Percentiles rank a stretch among this genome's conserved stretches.
Conservation (phyloP, 2,888 invertebrate genomes). For the Mythimna vitellina region DNA sequence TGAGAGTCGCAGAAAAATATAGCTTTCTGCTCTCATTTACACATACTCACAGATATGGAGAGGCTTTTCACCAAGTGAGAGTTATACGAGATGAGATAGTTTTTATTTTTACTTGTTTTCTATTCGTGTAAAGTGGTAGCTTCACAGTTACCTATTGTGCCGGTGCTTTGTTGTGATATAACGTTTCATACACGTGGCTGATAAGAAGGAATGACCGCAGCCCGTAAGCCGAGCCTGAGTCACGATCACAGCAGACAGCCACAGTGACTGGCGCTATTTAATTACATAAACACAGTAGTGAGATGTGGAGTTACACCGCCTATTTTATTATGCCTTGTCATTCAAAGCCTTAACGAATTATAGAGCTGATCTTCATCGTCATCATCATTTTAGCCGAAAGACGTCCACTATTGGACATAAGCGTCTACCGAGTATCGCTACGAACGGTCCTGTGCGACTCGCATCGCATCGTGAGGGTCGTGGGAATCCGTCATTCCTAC, state of each 20-base stretch:
- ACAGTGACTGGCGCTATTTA: background rate
- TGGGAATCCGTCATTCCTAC: too few relatives aligned
- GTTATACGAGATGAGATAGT: slow-evolving; percentile 15
- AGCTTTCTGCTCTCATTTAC: too few relatives aligned
- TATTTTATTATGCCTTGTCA: background rate
- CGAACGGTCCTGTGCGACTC: too few relatives aligned
- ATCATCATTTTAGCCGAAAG: background rate
- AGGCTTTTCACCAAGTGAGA: background rate
- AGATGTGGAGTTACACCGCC: background rate
- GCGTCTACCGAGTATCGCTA: too few relatives aligned
- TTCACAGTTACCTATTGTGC: too few relatives aligned
- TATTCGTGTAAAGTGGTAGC: too few relatives aligned
- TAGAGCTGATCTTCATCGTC: background rate
- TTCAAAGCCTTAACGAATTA: background rate
- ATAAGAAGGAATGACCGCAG: background rate
- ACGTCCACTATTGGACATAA: too few relatives aligned
- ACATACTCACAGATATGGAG: background rate
- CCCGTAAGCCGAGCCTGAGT: background rate
- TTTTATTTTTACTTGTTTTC: slow-evolving; percentile 4
- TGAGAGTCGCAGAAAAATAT: background rate
- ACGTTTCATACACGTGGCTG: background rate
- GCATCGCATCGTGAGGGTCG: too few relatives aligned
- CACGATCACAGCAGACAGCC: background rate
- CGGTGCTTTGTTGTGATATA: slow-evolving; percentile 5
- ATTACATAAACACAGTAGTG: background rate